Evolutionary conservation across 2,888 invertebrate species (phyloP).

Genomic region (Drosophila nr. perissopoda): DNA sequence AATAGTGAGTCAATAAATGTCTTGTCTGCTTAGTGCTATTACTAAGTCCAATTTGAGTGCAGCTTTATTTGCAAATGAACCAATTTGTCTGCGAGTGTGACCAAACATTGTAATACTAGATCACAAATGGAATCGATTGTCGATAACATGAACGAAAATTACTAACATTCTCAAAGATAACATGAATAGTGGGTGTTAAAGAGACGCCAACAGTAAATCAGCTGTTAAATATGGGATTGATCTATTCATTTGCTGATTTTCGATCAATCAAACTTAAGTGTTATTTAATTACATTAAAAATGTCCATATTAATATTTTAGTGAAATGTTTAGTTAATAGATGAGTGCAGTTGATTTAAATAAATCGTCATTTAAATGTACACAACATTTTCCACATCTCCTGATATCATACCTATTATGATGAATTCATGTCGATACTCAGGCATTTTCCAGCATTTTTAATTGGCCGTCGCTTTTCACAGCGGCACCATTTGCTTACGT

Average conservation of each 20-base stretch:
- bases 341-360: background rate
- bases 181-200: background rate
- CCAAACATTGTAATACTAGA: background rate
- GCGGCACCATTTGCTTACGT: constrained; percentile 43
- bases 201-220: background rate
- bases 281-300: background rate
- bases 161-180: background rate
- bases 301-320: background rate
- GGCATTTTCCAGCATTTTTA: constrained; percentile 65
- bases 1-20: no score
- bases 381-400: constrained; percentile 10
- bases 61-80: background rate
- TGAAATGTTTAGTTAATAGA: background rate
- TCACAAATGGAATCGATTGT: constrained; percentile 6
- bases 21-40: background rate
- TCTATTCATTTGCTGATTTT: background rate
- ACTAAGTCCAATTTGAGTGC: background rate
- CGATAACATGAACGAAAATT: background rate
- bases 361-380: background rate
- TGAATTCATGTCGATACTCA: constrained; percentile 36
- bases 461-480: constrained; percentile 58
- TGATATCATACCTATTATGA: constrained; percentile 6
- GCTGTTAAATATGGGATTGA: background rate
- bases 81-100: constrained; percentile 6
- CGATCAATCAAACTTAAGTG: background rate